phyloP scores from a whole-genome alignment of 2,113 vertebrate genomes.

The Archilochus colubris region DNA sequence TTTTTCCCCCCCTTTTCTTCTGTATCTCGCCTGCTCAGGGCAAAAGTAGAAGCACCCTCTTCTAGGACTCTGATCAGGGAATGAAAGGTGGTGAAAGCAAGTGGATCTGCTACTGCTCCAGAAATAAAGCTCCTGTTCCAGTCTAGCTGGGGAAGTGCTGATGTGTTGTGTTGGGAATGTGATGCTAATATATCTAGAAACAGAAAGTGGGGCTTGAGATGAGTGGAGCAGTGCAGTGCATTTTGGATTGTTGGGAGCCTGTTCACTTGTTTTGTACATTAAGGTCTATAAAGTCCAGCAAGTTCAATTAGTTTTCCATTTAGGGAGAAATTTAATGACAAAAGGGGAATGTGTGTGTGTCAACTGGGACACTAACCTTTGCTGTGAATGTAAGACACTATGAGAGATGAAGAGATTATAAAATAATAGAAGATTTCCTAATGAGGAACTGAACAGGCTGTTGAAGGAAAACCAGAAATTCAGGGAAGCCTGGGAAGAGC shows the following conservation, averaged over 20 bases:
- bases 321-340: not conserved
- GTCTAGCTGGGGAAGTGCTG: too few species aligned
- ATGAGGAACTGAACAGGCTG: not conserved
- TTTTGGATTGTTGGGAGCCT: not conserved
- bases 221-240: fast-evolving
- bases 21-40: not conserved
- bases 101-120: too few species aligned
- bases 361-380: not conserved
- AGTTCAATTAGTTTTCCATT: not conserved
- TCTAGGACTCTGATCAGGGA: too few species aligned
- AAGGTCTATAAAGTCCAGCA: not conserved
- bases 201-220: not conserved
- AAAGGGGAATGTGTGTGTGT: not conserved
- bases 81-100: too few species aligned
- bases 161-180: too few species aligned
- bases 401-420: not conserved
- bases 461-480: not conserved
- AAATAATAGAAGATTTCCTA: not conserved
- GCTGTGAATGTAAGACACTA: not conserved
- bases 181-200: too few species aligned
- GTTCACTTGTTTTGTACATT: fast-evolving
- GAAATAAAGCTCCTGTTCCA: too few species aligned
- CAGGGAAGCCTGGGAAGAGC: not conserved
- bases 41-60: not conserved
- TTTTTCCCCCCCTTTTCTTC: not conserved